phyloP scores from a whole-genome alignment of 1,140 invertebrate genomes.

The Leptinotarsa texana region DNA sequence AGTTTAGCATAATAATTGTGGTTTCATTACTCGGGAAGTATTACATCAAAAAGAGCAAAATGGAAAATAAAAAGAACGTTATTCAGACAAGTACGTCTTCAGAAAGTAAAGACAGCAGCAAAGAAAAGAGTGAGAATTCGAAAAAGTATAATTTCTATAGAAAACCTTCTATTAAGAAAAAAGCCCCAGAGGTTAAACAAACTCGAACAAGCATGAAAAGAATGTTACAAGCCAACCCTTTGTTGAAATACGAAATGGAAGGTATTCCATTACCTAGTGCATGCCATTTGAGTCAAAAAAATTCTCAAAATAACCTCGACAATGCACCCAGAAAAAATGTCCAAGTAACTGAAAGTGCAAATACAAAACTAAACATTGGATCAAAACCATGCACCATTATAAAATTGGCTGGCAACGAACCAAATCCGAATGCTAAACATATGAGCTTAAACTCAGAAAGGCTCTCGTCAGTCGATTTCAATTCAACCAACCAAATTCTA shows the following conservation, averaged over 20 bases:
- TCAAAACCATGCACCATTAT: background rate
- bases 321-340: background rate
- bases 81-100: background rate
- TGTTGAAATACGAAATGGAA: slow-evolving; percentile 38
- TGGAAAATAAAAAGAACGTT: background rate
- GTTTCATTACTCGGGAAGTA: too few species aligned
- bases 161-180: slow-evolving; percentile 29
- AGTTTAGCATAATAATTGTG: too few species aligned
- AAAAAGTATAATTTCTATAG: slow-evolving; percentile 28
- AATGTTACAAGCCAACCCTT: slow-evolving; percentile 48
- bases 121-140: slow-evolving; percentile 16
- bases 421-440: background rate
- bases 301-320: background rate
- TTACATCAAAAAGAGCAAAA: background rate
- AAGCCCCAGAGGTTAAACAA: slow-evolving; percentile 39
- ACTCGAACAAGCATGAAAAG: slow-evolving; percentile 44
- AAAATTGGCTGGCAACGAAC: too few species aligned
- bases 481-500: background rate
- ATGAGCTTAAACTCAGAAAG: background rate
- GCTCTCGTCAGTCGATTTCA: background rate
- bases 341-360: background rate
- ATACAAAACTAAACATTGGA: slow-evolving; percentile 16
- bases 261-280: slow-evolving; percentile 1
- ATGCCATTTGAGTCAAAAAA: background rate
- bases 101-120: slow-evolving; percentile 6